phyloP scores from a whole-genome alignment of 2,113 vertebrate species.

The Phalacrocorax aristotelis region DNA sequence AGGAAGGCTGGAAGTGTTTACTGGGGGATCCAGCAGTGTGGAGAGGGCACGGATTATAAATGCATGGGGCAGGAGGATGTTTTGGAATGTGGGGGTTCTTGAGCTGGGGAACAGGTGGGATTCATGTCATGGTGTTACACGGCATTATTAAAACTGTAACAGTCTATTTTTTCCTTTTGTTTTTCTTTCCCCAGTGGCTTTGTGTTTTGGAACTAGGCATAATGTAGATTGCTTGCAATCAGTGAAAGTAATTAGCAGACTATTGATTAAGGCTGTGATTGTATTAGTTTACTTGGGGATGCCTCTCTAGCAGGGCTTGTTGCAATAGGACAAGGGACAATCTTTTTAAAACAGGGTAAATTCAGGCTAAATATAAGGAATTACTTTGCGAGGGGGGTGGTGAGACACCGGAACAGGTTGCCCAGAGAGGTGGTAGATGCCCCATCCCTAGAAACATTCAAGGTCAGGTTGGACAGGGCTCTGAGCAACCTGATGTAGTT shows the following conservation, averaged over 20 bases:
- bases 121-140: not conserved
- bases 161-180: too few relatives aligned
- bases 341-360: not conserved
- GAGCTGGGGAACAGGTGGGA: not conserved
- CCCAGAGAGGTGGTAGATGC: not conserved
- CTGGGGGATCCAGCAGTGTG: not conserved
- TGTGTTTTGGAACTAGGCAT: not conserved
- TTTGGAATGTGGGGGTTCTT: not conserved
- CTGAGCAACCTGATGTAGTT: not conserved
- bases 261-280: not conserved
- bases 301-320: not conserved
- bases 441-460: not conserved
- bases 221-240: not conserved
- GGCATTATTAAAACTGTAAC: not conserved
- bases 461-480: not conserved
- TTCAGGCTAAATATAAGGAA: not conserved
- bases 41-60: not conserved
- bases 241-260: not conserved
- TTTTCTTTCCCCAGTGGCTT: not conserved
- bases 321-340: not conserved
- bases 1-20: not conserved
- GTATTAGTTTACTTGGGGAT: not conserved
- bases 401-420: not conserved
- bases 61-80: not conserved
- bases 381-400: not conserved